Base-by-base conservation (phyloP, 2,113 vertebrate species). In the Gobiocypris rarus region DNA sequence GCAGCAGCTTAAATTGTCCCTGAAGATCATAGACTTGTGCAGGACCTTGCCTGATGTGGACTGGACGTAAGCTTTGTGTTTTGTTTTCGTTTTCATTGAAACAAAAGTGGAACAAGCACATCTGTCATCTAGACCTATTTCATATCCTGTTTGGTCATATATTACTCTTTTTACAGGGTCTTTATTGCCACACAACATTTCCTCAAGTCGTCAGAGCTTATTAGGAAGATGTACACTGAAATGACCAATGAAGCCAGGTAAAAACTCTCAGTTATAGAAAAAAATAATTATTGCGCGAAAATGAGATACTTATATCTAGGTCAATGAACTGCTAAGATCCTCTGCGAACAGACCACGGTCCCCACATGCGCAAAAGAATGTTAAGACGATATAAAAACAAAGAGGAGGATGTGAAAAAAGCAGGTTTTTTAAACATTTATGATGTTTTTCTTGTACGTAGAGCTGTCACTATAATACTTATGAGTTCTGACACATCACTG, bases 171-270 rank as follows among this genome's bases (percentile, higher is more conserved):
- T 86, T 52, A 69, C 91, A 99, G 98, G 88, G 94, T 97, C 86
- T 88, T 99, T 86, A 96, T 97, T 88, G 94, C 96, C 74, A 96
- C 96, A 61, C 96, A 96, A 76, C 95, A 96, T 91, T 96, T 99
- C 89, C 92, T 99, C 89, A 96, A 93, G 89, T 98, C 94, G 82
- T 93, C 95, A 10, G 92, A 94, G 59, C 88, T 99, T 90, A 93
- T 97, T 81, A 90, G 94, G 90, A 94, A 87, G 89, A 94, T 98
- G 92, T 98, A 96, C 90, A 91, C 93, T 82, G 94, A 93, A 91
- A 94, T 97, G 95, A 96, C 92, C 90, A 93, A 95, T 87, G 94
- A 93, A 89, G 97, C 97, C 93, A 96, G 96, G 98, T 98, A 83
- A 17, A 41, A 71, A 8, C 15, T 14, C 50, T 73, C 22, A 34